phyloP scores from a whole-genome alignment of 2,888 invertebrate species.

The Plusia festucae region DNA sequence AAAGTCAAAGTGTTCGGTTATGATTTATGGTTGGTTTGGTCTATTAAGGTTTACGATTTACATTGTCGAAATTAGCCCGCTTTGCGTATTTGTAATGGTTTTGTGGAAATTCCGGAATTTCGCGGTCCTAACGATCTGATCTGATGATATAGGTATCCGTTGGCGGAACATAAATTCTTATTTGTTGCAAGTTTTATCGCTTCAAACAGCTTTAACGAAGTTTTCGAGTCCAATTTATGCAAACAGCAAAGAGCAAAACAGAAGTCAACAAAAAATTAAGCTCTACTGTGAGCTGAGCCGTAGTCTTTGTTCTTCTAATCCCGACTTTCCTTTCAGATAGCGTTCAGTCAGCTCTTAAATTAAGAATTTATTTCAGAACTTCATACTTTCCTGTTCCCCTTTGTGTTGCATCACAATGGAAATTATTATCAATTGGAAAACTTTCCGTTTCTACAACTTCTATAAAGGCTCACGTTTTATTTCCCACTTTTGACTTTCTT shows the following conservation, averaged over 20 bases:
- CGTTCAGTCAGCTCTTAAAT: conserved; percentile 86
- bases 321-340: conserved; percentile 85
- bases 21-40: conserved; percentile 44
- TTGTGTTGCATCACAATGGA: conserved; percentile 87
- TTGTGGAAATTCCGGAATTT: conserved; percentile 14
- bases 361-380: conserved; percentile 88
- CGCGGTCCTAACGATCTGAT: conserved; percentile 15
- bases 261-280: conserved; percentile 80
- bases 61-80: conserved; percentile 34
- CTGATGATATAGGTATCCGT: conserved; percentile 22
- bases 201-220: conserved; percentile 65
- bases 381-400: conserved; percentile 84
- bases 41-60: conserved; percentile 42
- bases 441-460: conserved; percentile 81
- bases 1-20: conserved; percentile 39
- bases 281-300: conserved; percentile 71
- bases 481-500: conserved; percentile 78
- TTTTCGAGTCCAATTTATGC: conserved; percentile 69
- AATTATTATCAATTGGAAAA: conserved; percentile 88
- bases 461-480: conserved; percentile 82
- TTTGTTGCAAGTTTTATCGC: conserved; percentile 28
- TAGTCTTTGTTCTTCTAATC: conserved; percentile 84
- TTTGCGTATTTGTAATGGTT: conserved; percentile 30
- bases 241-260: conserved; percentile 76
- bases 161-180: conserved; percentile 7